These are phyloP conservation scores for Desmodus rotundus DNA, from an alignment of 2,113 vertebrate species.

Conservation along the genomic window DNA sequence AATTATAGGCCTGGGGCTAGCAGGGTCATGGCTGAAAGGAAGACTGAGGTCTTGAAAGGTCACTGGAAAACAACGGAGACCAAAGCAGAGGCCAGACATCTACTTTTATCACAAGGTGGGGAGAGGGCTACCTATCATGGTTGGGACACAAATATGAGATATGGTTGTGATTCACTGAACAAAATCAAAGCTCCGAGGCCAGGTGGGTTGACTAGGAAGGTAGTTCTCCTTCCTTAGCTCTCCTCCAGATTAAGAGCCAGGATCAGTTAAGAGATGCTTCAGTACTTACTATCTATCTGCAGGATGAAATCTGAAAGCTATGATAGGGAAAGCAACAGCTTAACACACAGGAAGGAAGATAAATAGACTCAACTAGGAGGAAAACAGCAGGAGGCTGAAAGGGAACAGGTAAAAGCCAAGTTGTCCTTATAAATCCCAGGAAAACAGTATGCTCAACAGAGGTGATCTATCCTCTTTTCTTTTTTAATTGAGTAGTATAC, in stretches of 20 bases:
- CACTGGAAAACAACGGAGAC: not conserved
- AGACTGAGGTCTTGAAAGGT: not conserved
- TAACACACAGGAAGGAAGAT: not conserved
- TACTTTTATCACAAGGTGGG: not conserved
- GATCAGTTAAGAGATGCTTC: not conserved
- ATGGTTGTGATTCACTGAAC: not conserved
- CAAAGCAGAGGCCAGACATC: not conserved
- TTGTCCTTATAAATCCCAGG: conserved; percentile 52
- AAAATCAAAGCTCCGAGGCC: not conserved
- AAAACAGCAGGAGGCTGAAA: not conserved
- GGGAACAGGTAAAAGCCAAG: not conserved
- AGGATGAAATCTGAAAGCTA: not conserved
- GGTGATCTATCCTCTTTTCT: conserved; percentile 52
- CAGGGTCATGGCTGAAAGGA: not conserved
- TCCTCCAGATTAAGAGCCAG: not conserved
- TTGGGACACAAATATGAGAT: not conserved
- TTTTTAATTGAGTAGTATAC: too few relatives aligned
- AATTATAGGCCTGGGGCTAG: too few relatives aligned
- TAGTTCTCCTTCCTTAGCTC: not conserved
- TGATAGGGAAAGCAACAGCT: not conserved
- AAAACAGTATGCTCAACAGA: conserved; percentile 55
- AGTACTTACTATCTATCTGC: not conserved
- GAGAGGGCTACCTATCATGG: not conserved
- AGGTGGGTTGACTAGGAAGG: not conserved
- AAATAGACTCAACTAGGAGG: not conserved